Evolutionary conservation across 2,113 vertebrate genomes (phyloP).

Genomic region (Saiga tatarica): DNA sequence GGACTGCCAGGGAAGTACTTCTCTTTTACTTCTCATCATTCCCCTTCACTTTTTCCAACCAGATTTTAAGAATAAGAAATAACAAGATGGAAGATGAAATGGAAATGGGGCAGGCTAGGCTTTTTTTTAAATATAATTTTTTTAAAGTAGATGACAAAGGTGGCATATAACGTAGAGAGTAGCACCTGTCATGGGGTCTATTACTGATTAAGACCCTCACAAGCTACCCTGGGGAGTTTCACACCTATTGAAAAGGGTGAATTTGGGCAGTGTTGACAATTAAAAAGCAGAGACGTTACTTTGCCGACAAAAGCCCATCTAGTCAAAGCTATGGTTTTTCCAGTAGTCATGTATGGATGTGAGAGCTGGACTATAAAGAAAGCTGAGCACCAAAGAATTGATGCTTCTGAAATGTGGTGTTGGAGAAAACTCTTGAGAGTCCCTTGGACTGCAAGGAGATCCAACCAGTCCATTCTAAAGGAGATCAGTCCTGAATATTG

Average conservation of each 20-base stretch:
- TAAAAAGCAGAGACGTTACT: not conserved
- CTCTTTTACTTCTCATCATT: not conserved
- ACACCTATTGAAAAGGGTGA: not conserved
- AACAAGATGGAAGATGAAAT: not conserved
- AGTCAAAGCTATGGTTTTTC: not conserved
- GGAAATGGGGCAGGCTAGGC: not conserved
- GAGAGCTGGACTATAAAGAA: not conserved
- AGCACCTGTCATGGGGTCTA: not conserved
- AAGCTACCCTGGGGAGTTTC: not conserved
- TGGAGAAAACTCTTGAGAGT: not conserved
- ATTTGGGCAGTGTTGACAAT: not conserved
- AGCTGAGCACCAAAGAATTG: fast-evolving
- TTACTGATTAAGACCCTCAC: not conserved
- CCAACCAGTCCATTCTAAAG: not conserved
- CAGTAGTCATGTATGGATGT: not conserved
- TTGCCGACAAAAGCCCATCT: fast-evolving
- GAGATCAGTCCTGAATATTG: not conserved
- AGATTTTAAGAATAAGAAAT: not conserved
- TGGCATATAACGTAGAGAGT: not conserved
- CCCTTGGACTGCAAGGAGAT: not conserved
- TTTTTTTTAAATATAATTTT: not conserved
- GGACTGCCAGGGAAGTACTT: not conserved
- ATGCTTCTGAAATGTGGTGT: not conserved
- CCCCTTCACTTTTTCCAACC: not conserved
- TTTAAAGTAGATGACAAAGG: not conserved